Evolutionary conservation across 2,888 invertebrate species (phyloP).

Genomic region (Toxonevra muliebris): DNA sequence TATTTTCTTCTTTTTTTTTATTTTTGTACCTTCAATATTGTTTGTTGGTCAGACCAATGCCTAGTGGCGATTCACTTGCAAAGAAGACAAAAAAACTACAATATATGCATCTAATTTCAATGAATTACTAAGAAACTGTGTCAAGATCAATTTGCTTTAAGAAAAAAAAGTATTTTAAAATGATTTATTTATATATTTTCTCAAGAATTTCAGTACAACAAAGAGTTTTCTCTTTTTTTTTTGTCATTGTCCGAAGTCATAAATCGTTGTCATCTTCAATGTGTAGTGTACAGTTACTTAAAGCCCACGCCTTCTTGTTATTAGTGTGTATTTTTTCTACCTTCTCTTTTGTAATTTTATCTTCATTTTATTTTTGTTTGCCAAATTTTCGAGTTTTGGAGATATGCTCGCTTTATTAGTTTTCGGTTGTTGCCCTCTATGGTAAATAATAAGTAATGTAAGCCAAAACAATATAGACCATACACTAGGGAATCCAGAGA

Average conservation of each 20-base stretch:
- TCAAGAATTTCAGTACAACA: not conserved
- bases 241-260: too few relatives aligned
- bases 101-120: not conserved
- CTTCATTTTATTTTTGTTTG: too few relatives aligned
- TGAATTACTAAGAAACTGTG: slow-evolving; percentile 12
- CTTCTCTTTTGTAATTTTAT: too few relatives aligned
- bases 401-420: too few relatives aligned
- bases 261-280: too few relatives aligned
- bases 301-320: too few relatives aligned
- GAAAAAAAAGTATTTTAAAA: not conserved
- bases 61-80: slow-evolving; percentile 21
- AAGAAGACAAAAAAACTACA: slow-evolving; percentile 5
- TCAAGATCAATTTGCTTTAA: slow-evolving; percentile 23
- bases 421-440: not conserved
- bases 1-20: too few relatives aligned
- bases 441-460: too few relatives aligned
- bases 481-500: too few relatives aligned
- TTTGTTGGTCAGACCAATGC: not conserved
- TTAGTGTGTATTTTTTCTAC: too few relatives aligned
- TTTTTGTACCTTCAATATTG: not conserved
- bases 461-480: not conserved
- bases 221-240: not conserved
- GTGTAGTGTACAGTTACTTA: too few relatives aligned
- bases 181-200: not conserved
- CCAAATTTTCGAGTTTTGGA: too few relatives aligned